Base-by-base conservation (phyloP, 2,797 vertebrate genomes). In the Microchirus variegatus region DNA sequence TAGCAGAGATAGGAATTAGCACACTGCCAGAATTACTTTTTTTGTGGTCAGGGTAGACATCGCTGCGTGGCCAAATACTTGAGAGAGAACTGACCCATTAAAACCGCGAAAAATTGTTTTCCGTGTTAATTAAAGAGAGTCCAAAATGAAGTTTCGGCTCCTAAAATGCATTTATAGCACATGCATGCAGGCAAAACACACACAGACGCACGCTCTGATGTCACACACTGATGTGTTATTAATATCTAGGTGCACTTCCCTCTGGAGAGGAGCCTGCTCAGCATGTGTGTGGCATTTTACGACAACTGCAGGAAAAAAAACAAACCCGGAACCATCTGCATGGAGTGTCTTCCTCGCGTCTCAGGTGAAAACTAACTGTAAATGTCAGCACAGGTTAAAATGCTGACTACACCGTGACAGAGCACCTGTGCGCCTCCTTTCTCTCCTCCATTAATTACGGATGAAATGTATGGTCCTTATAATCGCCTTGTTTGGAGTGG, bases 361-460 rank as follows among this genome's bases (percentile, higher is more conserved):
- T 81, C 75, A 43, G 76, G 82, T 85, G 79, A 77, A 72, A 82
- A 74, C 77, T 37, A 82, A 88, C 70, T 81, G 80, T 84, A 80
- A 81, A 80, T 82, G 83, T 90, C 87, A 89, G 86, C 86, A 79
- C 53, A 66, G 87, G 86, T 90, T 87, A 81, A 83, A 87, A 73
- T 71, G 85, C 88, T 89, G 90, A 91, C 87, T 85, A 63, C 79
- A 82, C 76, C 56, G 3, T 87, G 87, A 87, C 87, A 5, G 74
- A 76, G 84, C 86, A 89, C 83, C 87, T 78, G 81, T 77, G 67
- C 16, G 55, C 45, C 69, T 65, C 50, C 61, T 53, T 50, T 56
- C 75, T 73, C 63, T 57, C 43, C 57, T 36, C 53, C 61, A 75
- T 82, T 84, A 86, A 80, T 82, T 88, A 80, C 80, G 59, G 51